Percentiles rank a stretch among this genome's conserved stretches.
phyloP scores from a whole-genome alignment of 2,113 vertebrate genomes.

The Mobula hypostoma region DNA sequence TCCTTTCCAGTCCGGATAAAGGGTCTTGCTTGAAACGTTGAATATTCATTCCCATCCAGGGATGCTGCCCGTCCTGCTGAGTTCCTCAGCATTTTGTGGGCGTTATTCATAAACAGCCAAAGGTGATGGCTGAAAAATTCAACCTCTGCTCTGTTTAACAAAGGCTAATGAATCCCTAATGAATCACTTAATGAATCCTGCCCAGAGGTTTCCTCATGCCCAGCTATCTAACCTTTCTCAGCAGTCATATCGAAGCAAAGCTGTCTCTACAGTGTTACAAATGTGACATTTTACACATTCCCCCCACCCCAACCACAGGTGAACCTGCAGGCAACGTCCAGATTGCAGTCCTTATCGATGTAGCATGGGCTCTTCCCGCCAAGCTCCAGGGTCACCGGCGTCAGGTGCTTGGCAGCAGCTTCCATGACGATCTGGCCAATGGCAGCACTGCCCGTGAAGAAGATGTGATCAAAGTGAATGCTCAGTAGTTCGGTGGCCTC shows the following conservation, averaged over 20 bases:
- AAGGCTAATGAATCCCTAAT: neutral
- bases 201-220: neutral
- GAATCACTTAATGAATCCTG: neutral
- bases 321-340: conserved; percentile 74
- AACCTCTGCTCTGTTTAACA: neutral
- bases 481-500: conserved; percentile 76
- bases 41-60: too few relatives aligned
- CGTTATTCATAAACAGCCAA: neutral
- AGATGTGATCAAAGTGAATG: conserved; percentile 76
- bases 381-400: conserved; percentile 84
- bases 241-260: neutral
- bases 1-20: too few relatives aligned
- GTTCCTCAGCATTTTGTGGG: too few relatives aligned
- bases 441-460: conserved; percentile 67
- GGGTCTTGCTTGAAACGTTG: too few relatives aligned
- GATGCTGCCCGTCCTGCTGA: too few relatives aligned
- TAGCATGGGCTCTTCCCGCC: conserved; percentile 91
- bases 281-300: neutral
- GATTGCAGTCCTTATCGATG: conserved; percentile 75
- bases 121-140: neutral
- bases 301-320: neutral
- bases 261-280: neutral
- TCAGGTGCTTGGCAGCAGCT: conserved; percentile 75
- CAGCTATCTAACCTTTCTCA: neutral
- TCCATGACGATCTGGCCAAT: conserved; percentile 81